Conservation (phyloP, 2,797 vertebrate genomes). For the Sarcoramphus papa region DNA sequence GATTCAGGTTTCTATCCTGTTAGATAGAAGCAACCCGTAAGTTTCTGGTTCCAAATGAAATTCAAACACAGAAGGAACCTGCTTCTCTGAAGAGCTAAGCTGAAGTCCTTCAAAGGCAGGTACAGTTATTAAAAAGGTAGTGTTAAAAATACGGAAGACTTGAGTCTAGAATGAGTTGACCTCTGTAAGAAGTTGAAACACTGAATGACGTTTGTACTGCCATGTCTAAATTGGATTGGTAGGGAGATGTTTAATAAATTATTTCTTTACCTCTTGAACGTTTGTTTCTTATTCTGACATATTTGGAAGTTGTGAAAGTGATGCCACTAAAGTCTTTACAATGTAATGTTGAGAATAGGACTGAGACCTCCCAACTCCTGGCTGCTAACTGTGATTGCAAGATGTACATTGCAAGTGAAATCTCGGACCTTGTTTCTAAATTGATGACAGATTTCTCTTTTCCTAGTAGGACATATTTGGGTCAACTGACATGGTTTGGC, state of each 20-base stretch:
- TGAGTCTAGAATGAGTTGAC: not conserved
- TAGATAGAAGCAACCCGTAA: not conserved
- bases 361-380: not conserved
- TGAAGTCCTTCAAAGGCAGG: not conserved
- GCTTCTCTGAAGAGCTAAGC: not conserved
- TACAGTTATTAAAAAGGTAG: not conserved
- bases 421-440: not conserved
- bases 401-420: not conserved
- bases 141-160: not conserved
- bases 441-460: not conserved
- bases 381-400: not conserved
- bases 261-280: not conserved
- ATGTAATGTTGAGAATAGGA: not conserved
- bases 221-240: not conserved
- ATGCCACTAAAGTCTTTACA: not conserved
- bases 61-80: not conserved
- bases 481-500: not conserved
- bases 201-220: not conserved
- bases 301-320: not conserved
- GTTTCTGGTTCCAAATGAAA: not conserved
- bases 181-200: not conserved
- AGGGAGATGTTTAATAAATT: not conserved
- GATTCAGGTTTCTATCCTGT: not conserved
- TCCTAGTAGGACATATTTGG: not conserved
- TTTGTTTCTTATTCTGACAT: not conserved